Percentiles rank a stretch among this genome's conserved stretches.
These are phyloP conservation scores for Thyatira batis DNA, from an alignment of 2,888 invertebrate species.

Conservation along the genomic window DNA sequence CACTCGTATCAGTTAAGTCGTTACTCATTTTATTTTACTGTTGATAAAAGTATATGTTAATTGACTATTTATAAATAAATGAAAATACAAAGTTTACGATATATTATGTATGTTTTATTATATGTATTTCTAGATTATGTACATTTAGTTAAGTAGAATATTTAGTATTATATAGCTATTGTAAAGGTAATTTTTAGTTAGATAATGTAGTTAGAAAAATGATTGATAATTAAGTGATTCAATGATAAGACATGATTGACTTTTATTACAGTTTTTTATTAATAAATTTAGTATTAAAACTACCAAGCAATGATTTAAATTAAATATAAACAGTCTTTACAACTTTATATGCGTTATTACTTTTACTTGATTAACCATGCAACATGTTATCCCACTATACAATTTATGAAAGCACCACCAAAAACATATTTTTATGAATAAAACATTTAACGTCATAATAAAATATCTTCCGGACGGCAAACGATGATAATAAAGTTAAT, in stretches of 20 bases:
- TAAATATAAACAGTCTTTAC: neutral
- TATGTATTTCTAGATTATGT: constrained; percentile 20
- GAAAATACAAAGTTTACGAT: constrained; percentile 74
- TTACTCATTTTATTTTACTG: constrained; percentile 75
- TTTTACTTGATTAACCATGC: neutral
- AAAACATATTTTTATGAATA: too few species aligned
- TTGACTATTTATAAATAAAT: constrained; percentile 79
- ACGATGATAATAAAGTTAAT: too few species aligned
- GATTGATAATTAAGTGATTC: neutral
- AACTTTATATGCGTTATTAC: neutral
- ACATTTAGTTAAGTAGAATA: constrained; percentile 8
- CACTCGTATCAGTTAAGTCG: constrained; percentile 65
- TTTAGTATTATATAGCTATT: neutral
- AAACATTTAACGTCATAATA: too few species aligned
- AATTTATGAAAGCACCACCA: too few species aligned
- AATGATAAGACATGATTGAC: neutral
- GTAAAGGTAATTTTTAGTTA: neutral
- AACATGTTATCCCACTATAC: too few species aligned
- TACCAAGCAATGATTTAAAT: neutral
- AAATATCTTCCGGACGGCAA: too few species aligned
- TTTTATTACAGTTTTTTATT: neutral
- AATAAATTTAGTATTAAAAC: neutral
- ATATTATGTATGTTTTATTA: constrained; percentile 30
- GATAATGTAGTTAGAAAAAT: neutral
- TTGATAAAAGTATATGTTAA: constrained; percentile 69